phyloP scores from a whole-genome alignment of 2,888 invertebrate genomes.

The Campaea margaritaria region DNA sequence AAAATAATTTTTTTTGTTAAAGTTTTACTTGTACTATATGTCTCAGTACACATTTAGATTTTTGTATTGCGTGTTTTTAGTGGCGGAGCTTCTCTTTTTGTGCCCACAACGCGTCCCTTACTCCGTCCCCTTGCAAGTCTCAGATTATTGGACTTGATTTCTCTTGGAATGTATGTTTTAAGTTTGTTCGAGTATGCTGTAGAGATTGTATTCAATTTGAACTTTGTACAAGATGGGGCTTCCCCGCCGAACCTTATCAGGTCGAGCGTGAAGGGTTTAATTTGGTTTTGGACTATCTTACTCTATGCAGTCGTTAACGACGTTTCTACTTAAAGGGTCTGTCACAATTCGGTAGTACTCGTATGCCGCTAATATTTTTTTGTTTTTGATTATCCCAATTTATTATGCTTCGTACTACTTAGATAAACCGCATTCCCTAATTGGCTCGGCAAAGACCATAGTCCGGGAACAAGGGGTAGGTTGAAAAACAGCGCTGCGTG shows the following conservation, averaged over 20 bases:
- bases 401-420: too few species aligned
- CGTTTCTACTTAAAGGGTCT: not conserved
- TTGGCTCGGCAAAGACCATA: too few species aligned
- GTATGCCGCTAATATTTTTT: too few species aligned
- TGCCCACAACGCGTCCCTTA: constrained; percentile 3
- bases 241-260: constrained; percentile 22
- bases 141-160: constrained; percentile 45
- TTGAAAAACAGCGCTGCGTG: too few species aligned
- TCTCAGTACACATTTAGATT: too few species aligned
- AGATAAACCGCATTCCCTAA: too few species aligned
- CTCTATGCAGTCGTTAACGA: constrained; percentile 2
- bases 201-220: constrained; percentile 32
- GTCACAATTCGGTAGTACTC: not conserved
- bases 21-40: too few species aligned
- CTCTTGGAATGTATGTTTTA: constrained; percentile 41
- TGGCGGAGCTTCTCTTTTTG: too few species aligned
- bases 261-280: constrained; percentile 22
- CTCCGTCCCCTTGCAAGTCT: constrained; percentile 6
- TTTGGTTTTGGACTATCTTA: constrained; percentile 25
- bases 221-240: constrained; percentile 26
- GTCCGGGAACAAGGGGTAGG: too few species aligned
- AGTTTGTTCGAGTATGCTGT: constrained; percentile 30
- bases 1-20: too few species aligned
- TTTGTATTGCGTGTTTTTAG: too few species aligned
- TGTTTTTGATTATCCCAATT: too few species aligned